Percentiles rank a stretch among this genome's conserved stretches.
phyloP scores from a whole-genome alignment of 2,888 invertebrate genomes.

The Tetramorium bicarinatum region DNA sequence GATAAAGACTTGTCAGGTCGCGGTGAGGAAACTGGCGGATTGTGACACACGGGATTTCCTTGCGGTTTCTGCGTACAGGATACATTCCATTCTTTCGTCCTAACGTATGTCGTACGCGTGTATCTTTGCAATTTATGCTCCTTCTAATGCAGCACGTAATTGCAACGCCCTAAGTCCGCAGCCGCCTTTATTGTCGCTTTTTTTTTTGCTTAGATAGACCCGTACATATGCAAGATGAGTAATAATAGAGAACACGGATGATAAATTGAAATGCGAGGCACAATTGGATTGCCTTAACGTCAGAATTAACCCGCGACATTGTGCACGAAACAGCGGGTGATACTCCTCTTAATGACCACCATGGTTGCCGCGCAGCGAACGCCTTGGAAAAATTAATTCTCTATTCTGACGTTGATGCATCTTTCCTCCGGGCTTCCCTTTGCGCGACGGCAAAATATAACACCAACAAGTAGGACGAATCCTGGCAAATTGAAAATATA shows the following conservation, averaged over 20 bases:
- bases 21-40: slow-evolving; percentile 38
- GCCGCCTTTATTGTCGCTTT: slow-evolving; percentile 12
- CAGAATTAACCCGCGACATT: slow-evolving; percentile 33
- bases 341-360: slow-evolving; percentile 33
- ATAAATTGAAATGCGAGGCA: slow-evolving; percentile 31
- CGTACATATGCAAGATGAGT: not conserved
- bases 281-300: slow-evolving; percentile 26
- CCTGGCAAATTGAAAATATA: slow-evolving; percentile 13
- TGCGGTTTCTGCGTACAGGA: slow-evolving; percentile 41
- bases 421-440: not conserved
- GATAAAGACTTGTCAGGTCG: slow-evolving; percentile 27
- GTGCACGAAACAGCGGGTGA: slow-evolving; percentile 24
- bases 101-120: not conserved
- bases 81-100: slow-evolving; percentile 36
- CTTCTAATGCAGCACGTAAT: slow-evolving; percentile 27
- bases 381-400: slow-evolving; percentile 35
- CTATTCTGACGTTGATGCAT: slow-evolving; percentile 18
- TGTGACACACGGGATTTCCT: slow-evolving; percentile 50
- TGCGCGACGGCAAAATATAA: not conserved
- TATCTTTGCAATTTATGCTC: slow-evolving; percentile 12
- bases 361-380: not conserved
- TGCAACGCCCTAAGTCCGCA: slow-evolving; percentile 3
- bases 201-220: slow-evolving; percentile 29
- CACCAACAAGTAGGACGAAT: slow-evolving; percentile 9
- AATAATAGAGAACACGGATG: slow-evolving; percentile 29